Percentiles rank a stretch among this genome's conserved stretches.
Evolutionary conservation across 2,888 invertebrate genomes (phyloP).

Genomic region (Lepetodrilus schrolli): DNA sequence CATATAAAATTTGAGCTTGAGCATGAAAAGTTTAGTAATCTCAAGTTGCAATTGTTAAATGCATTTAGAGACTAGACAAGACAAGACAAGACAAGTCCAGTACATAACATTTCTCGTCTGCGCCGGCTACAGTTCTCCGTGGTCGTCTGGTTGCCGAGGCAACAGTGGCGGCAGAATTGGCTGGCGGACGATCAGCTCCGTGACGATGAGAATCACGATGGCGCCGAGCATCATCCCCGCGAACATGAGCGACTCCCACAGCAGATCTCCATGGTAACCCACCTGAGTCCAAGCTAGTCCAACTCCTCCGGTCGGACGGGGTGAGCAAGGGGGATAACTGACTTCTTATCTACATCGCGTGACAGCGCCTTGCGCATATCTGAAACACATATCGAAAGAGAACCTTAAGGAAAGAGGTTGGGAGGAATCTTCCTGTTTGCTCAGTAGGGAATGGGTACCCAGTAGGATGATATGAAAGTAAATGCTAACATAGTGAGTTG

Average conservation of each 20-base stretch:
- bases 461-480: too few relatives aligned
- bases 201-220: conserved; percentile 36
- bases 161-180: neutral
- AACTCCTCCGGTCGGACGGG: conserved; percentile 97
- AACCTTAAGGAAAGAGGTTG: too few relatives aligned
- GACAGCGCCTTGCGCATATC: conserved; percentile 99
- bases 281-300: conserved; percentile 78
- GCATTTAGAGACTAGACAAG: too few relatives aligned
- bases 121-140: conserved; percentile 9
- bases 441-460: too few relatives aligned
- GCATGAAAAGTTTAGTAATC: too few relatives aligned
- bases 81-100: too few relatives aligned
- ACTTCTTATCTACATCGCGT: conserved; percentile 91
- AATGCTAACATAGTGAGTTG: too few relatives aligned
- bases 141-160: neutral
- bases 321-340: conserved; percentile 92
- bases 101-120: neutral
- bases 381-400: too few relatives aligned
- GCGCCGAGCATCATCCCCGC: conserved; percentile 33
- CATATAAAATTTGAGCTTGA: too few relatives aligned
- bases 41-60: too few relatives aligned
- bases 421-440: too few relatives aligned
- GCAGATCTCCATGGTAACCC: conserved; percentile 51
- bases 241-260: conserved; percentile 36
- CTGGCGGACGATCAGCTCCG: conserved; percentile 22